These are phyloP conservation scores for Parnassius apollo DNA, from an alignment of 2,888 invertebrate species.

Conservation along the genomic window DNA sequence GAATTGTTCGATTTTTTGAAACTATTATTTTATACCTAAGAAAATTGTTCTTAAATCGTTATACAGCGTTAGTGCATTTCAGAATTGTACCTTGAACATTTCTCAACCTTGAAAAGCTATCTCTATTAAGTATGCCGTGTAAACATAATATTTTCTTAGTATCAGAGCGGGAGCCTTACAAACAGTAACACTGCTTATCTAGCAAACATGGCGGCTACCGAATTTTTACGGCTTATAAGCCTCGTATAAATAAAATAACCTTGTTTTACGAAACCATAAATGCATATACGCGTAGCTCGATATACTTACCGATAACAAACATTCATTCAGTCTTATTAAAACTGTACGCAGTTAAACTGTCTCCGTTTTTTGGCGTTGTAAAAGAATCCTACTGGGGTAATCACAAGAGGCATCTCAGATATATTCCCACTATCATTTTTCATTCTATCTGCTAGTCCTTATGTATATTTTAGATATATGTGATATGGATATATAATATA, in stretches of 20 bases:
- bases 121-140: slow-evolving; percentile 34
- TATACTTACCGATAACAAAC: slow-evolving; percentile 1
- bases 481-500: too few species aligned
- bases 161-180: slow-evolving; percentile 23
- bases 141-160: slow-evolving; percentile 37
- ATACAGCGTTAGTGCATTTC: too few species aligned
- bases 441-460: too few species aligned
- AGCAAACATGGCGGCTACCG: slow-evolving; percentile 34
- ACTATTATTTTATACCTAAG: too few species aligned
- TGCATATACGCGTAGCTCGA: slow-evolving; percentile 5
- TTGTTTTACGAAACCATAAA: slow-evolving; percentile 4
- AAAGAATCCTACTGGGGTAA: too few species aligned
- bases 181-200: slow-evolving; percentile 31
- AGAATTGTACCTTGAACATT: not conserved
- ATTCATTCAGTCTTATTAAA: not conserved
- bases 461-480: too few species aligned
- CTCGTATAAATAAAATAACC: slow-evolving; percentile 31
- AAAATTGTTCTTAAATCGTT: too few species aligned
- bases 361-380: too few species aligned
- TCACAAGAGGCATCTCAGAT: too few species aligned
- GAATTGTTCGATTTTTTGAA: too few species aligned
- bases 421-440: too few species aligned
- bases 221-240: slow-evolving; percentile 42
- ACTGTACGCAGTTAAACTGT: not conserved
- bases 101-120: slow-evolving; percentile 21